Evolutionary conservation across 2,888 invertebrate genomes (phyloP).

Genomic region (Agriopis aurantiaria): DNA sequence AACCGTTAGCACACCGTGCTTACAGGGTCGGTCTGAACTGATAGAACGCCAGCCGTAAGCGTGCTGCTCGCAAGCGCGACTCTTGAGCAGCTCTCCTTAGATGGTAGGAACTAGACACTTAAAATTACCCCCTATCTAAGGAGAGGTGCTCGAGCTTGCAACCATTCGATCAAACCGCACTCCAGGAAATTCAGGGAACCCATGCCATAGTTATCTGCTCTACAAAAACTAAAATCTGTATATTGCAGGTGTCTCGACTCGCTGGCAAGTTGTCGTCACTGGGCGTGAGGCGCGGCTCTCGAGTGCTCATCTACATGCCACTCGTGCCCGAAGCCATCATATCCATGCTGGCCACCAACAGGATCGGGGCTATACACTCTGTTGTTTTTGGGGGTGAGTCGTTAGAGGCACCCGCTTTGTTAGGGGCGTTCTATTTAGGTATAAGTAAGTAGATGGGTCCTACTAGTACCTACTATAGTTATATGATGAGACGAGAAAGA

Average conservation of each 20-base stretch:
- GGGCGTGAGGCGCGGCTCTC: conserved; percentile 93
- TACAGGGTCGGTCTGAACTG: too few relatives aligned
- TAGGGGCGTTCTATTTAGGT: background rate
- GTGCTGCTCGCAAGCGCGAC: too few relatives aligned
- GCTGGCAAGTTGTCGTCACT: conserved; percentile 92
- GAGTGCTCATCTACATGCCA: conserved; percentile 97
- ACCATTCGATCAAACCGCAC: too few relatives aligned
- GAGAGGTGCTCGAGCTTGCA: too few relatives aligned
- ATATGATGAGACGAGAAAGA: too few relatives aligned
- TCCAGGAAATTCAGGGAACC: too few relatives aligned
- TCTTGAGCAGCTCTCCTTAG: too few relatives aligned
- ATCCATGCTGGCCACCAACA: conserved; percentile 94
- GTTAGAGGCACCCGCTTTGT: background rate
- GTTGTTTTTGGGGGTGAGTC: conserved; percentile 95
- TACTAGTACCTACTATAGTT: too few relatives aligned
- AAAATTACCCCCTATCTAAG: too few relatives aligned
- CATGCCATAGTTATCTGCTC: background rate
- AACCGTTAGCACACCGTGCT: too few relatives aligned
- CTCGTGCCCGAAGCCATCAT: conserved; percentile 96
- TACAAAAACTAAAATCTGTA: background rate
- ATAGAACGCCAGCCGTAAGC: too few relatives aligned
- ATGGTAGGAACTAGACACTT: too few relatives aligned
- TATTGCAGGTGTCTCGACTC: conserved; percentile 88
- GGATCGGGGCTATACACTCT: conserved; percentile 97
- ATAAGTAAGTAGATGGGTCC: background rate